Conservation (phyloP, 1,140 invertebrate genomes). For the Cydia amplana region DNA sequence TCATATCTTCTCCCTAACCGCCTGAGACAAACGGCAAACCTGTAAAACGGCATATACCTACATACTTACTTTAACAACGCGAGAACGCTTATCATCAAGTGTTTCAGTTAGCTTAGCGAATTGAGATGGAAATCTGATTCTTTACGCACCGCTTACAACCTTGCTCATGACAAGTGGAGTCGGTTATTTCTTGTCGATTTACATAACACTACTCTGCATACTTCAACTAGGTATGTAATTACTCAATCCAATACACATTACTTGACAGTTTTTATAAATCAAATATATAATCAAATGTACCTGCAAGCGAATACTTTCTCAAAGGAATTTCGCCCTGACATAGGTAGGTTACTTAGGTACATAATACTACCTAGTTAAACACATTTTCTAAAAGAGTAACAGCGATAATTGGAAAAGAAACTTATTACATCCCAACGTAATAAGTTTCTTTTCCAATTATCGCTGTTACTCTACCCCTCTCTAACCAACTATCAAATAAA, state of each 20-base stretch:
- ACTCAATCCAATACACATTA: slow-evolving; percentile 23
- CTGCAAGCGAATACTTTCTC: neutral
- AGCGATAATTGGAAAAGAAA: too few species aligned
- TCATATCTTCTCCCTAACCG: too few species aligned
- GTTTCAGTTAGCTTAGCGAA: slow-evolving; percentile 24
- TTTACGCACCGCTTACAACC: slow-evolving; percentile 44
- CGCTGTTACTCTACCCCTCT: too few species aligned
- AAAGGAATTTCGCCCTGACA: too few species aligned
- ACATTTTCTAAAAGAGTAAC: too few species aligned
- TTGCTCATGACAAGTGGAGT: slow-evolving; percentile 38
- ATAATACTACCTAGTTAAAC: too few species aligned
- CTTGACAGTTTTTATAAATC: neutral
- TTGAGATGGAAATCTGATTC: slow-evolving; percentile 46
- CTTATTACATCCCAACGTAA: too few species aligned
- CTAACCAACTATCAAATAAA: too few species aligned
- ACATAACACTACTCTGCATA: slow-evolving; percentile 27
- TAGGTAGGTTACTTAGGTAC: too few species aligned
- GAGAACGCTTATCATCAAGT: slow-evolving; percentile 2
- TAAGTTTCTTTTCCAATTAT: too few species aligned
- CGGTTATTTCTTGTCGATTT: slow-evolving; percentile 26
- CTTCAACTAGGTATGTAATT: neutral
- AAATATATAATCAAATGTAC: neutral
- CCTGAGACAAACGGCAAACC: too few species aligned
- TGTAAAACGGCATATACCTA: too few species aligned
- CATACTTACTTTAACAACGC: neutral